A percentile compares a stretch with the other conserved stretches of the same genome.
Evolutionary conservation across 2,888 invertebrate genomes (phyloP).

Genomic region (Pachydiplax longipennis): DNA sequence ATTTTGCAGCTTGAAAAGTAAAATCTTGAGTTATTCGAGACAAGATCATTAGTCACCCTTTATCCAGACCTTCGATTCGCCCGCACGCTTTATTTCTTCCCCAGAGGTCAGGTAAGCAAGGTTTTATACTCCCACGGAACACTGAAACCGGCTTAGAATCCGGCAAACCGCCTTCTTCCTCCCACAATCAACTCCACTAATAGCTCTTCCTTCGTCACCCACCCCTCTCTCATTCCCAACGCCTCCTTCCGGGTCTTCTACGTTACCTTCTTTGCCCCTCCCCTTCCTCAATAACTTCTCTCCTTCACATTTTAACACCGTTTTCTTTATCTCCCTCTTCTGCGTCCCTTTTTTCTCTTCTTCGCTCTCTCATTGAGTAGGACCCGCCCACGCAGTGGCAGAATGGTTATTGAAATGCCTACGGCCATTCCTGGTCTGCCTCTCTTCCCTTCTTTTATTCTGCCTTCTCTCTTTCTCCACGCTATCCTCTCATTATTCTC

Average conservation of each 20-base stretch:
- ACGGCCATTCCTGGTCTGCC: neutral
- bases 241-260: neutral
- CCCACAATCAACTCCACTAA: neutral
- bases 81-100: no score
- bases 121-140: no score
- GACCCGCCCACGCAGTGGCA: conserved; percentile 1
- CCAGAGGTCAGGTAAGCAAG: no score
- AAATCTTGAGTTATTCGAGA: no score
- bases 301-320: neutral
- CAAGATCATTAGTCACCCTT: no score
- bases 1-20: no score
- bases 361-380: neutral
- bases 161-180: neutral
- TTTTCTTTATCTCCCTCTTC: neutral
- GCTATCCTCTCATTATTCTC: neutral
- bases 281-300: neutral
- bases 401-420: neutral
- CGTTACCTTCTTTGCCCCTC: neutral
- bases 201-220: neutral
- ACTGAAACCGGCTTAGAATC: no score
- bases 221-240: neutral
- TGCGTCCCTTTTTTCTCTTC: neutral
- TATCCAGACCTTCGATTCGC: no score
- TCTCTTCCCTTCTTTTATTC: neutral
- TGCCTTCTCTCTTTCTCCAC: neutral